Evolutionary conservation across 2,888 invertebrate genomes (phyloP), one percentile per base, ranked within the genome.

Genomic region (Zhuqinia jingwanae): DNA sequence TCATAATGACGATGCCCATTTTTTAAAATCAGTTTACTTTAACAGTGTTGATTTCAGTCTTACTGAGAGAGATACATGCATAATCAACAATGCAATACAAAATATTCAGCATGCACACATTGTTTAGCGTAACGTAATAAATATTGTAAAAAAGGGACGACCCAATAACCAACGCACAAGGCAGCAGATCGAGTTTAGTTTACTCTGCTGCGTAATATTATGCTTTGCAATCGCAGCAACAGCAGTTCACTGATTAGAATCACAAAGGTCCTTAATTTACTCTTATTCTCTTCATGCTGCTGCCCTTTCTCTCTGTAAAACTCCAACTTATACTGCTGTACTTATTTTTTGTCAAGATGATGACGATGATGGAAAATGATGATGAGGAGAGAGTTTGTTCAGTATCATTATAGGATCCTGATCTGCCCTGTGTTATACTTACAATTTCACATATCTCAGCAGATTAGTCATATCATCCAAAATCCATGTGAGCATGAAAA

Each of bases 211-310:
- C 25, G 68, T 42, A 45, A 68, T 68, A n/a, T n/a, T n/a, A n/a
- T n/a, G 17, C 15, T 68, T 42, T 68, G 15, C 2, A 25, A 10
- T 22, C 27, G 42, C 70, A 45, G 53, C 75, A 53, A 53, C 76
- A 30, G 27, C 56, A 42, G 58, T 22, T 63, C 65, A 22, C 56
- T 65, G 75, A 63, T 83, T 76, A 75, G 65, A 83, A 76, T 83
- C 76, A 76, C 83, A 76, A 63, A 83, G 77, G 36, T 68, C 83
- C 75, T 76, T 76, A 65, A 76, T 76, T 76, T 76, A 83, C 63
- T 76, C 63, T 45, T 22, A n/a, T 50, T 68, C 36, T 53, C 30
- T 45, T 30, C 60, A 15, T 11, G 50, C 8, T 11, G 50, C 8
- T 36, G 36, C 36, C 36, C 8, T 36, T 36, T 36, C 20, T 20